Evolutionary conservation across 1,140 invertebrate species (phyloP).

Genomic region (Penaeus indicus): DNA sequence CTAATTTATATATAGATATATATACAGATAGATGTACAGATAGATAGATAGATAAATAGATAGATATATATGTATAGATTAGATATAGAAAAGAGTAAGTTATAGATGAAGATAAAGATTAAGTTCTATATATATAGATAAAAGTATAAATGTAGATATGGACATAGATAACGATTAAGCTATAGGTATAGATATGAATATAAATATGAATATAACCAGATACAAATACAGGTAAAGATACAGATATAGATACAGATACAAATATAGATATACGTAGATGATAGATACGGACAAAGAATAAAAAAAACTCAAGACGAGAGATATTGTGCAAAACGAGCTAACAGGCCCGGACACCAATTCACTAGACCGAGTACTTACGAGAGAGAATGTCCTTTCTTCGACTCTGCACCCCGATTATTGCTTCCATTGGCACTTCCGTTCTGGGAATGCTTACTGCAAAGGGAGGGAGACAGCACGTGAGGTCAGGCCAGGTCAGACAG

Average conservation of each 20-base stretch:
- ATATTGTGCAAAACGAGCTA: too few relatives aligned
- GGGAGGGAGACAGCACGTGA: slow-evolving; percentile 39
- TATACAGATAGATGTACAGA: background rate
- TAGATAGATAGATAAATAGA: too few relatives aligned
- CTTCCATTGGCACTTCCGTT: slow-evolving; percentile 98
- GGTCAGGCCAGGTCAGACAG: background rate
- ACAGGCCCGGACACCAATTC: background rate
- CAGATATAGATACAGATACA: background rate
- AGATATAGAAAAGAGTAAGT: background rate
- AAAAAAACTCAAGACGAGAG: too few relatives aligned
- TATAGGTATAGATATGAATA: background rate
- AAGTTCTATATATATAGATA: too few relatives aligned
- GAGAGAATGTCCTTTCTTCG: slow-evolving; percentile 83
- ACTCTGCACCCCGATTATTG: slow-evolving; percentile 91
- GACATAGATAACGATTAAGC: background rate
- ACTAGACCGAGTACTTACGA: slow-evolving; percentile 76
- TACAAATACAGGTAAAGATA: background rate
- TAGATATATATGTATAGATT: background rate
- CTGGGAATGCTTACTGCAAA: slow-evolving; percentile 94
- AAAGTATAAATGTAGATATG: too few relatives aligned
- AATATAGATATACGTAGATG: background rate
- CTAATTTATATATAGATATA: too few relatives aligned
- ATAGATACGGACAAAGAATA: background rate
- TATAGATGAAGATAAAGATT: background rate
- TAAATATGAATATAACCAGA: background rate